Conservation (phyloP, 2,797 vertebrate genomes). For the Scolopax bukidnonensis region DNA sequence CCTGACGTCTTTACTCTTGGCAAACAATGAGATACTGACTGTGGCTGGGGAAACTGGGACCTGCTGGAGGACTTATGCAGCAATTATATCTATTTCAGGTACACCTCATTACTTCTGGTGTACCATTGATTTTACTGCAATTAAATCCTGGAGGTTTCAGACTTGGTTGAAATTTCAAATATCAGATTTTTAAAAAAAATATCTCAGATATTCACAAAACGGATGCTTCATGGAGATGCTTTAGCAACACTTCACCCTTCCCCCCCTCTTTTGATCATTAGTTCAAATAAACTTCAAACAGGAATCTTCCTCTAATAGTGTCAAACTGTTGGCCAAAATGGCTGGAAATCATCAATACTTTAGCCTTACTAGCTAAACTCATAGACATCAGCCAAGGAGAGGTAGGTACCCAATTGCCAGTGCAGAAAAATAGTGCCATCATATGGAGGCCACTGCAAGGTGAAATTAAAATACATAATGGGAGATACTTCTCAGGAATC, state of each 20-base stretch:
- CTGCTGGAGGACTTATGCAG: background rate
- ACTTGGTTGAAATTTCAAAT: conserved; percentile 34
- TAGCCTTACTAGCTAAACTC: background rate
- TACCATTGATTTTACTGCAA: conserved; percentile 38
- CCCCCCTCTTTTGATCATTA: background rate
- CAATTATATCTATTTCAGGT: conserved; percentile 48
- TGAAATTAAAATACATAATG: background rate
- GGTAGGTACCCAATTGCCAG: background rate
- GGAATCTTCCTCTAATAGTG: background rate
- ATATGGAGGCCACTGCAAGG: background rate
- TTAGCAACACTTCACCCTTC: background rate
- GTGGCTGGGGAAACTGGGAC: conserved; percentile 11
- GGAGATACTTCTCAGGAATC: background rate
- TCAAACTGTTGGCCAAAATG: background rate
- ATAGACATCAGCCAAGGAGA: background rate
- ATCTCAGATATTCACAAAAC: background rate
- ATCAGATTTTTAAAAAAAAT: background rate
- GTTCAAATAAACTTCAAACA: background rate
- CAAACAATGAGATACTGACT: conserved; percentile 59
- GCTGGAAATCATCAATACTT: background rate
- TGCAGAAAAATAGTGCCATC: background rate
- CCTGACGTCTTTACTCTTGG: conserved; percentile 18
- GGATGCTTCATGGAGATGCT: background rate
- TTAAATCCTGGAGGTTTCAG: conserved; percentile 44
- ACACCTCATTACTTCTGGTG: conserved; percentile 8